Base-by-base conservation (phyloP, 2,113 vertebrate genomes). In the Phoenicopterus ruber region DNA sequence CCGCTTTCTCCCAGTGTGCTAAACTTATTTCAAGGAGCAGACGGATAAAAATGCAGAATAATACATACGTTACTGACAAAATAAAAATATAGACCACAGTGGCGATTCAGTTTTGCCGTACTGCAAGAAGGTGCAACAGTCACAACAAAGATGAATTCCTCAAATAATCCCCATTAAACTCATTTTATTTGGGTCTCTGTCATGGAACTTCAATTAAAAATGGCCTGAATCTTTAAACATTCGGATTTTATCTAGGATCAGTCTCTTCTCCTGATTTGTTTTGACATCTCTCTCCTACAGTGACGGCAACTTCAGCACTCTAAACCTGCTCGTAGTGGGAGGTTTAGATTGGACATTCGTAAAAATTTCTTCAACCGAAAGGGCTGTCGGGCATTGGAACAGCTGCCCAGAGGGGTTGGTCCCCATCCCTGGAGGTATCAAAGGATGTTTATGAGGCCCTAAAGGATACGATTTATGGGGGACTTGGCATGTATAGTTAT, bases 161-260 rank as follows among this genome's bases (percentile, higher is more conserved):
- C 31, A 80, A 72, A 94, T 69, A 81, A 87, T 49, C 42, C 31
- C 74, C 59, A 81, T 52, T 82, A 63, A 82, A 71, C 21, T 67
- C 2, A 34, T 65, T 78, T 90, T 92, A 93, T 86, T 85, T 70
- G 59, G 31, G 69, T 55, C 31, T 72, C 76, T 94, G 62, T 62
- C 88, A 94, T 22, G 5, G 34, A 78, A 88, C 65, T 91, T 94
- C 74, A 93, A 73, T 88, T 94, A 81, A 47, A 66, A 62, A 34
- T 80, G 44, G 46, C 82, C 79, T 93, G 96, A 94, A 93, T 95
- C 82, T 96, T 86, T 77, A 74, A 90, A 92, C 42, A 67, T 55
- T 50, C 57, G 50, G n/a, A 11, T 14, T 42, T 91, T 61, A 80
- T 83, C 82, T 77, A 91, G 66, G 20, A 74, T 94, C 76, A 69